Base-by-base conservation (phyloP, 64 coral and sea anemone genomes). In the Montipora foliosa region DNA sequence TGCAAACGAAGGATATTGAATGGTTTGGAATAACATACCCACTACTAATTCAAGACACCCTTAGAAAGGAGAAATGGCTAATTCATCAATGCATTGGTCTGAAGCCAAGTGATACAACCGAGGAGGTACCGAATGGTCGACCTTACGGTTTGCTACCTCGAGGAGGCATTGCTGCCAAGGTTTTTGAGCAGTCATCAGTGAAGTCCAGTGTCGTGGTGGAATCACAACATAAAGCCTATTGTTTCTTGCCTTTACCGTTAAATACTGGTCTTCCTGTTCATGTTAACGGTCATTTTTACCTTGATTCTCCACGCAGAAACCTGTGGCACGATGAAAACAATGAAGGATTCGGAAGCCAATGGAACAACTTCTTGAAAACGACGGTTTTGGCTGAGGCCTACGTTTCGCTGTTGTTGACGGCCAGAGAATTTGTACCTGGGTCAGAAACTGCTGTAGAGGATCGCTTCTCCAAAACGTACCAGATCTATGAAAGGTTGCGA, bases 261-360 rank as follows among this genome's bases (percentile, higher is more conserved):
- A 14, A 49, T 1, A 99, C 98, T 6, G 95, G 87, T 20, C 94
- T 99, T 80, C 98, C 98, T 13, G 61, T 99, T 45, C 98, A 99
- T 82, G 87, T 99, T 3, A 99, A 99, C 80, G 98, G 95, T 19
- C 98, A 99, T 90, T 99, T 99, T 66, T 78, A 90, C 45, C 81
- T 99, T 1, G 92, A 99, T 79, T 94, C 94, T n/a, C 92, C 90
- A 17, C 95, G 98, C 14, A 92, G 98, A 17, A 62, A 96, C 61
- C 29, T 99, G 50, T 99, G 98, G 98, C 71, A 85, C 16, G 94
- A 94, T 62, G 95, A 96, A 86, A 50, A 69, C 16, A 78, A 92
- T 47, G 48, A 80, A 82, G 86, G 83, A 5, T 89, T 89, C 72
- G 76, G 89, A 0, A 95, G 86, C 52, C 90, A 69, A 22, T 99